Conservation (phyloP, 1,140 invertebrate species). For the Melanaphis sacchari region DNA sequence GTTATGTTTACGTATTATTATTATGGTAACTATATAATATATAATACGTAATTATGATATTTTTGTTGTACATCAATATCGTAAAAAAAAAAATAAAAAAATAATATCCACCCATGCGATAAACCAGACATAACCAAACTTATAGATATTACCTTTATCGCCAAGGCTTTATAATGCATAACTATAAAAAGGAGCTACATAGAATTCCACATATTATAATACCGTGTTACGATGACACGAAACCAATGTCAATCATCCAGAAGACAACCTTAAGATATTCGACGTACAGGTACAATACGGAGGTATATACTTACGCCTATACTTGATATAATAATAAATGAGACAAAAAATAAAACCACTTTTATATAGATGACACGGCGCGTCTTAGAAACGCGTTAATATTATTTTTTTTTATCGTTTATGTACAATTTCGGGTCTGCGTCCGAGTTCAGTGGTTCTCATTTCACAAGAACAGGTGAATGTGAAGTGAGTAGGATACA, state of each 20-base stretch:
- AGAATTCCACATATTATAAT: neutral
- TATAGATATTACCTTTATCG: neutral
- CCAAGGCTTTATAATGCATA: neutral
- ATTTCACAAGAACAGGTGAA: neutral
- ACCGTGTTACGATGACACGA: neutral
- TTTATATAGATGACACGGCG: neutral
- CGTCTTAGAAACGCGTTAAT: neutral
- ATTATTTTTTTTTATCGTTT: neutral
- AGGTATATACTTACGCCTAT: neutral
- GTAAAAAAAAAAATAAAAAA: neutral
- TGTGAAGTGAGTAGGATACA: neutral
- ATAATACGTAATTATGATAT: neutral
- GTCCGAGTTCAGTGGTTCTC: slow-evolving; percentile 38
- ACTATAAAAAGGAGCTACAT: neutral
- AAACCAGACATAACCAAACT: neutral
- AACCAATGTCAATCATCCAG: slow-evolving; percentile 36
- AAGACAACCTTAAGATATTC: neutral
- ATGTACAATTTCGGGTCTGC: neutral
- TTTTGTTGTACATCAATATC: neutral
- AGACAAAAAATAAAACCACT: neutral
- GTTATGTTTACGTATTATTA: neutral
- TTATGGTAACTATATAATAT: neutral
- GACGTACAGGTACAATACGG: neutral
- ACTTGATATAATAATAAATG: neutral
- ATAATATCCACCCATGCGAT: neutral